Evolutionary conservation across 2,888 invertebrate genomes (phyloP), one percentile per base, ranked within the genome.

Genomic region (Nebria brevicollis): DNA sequence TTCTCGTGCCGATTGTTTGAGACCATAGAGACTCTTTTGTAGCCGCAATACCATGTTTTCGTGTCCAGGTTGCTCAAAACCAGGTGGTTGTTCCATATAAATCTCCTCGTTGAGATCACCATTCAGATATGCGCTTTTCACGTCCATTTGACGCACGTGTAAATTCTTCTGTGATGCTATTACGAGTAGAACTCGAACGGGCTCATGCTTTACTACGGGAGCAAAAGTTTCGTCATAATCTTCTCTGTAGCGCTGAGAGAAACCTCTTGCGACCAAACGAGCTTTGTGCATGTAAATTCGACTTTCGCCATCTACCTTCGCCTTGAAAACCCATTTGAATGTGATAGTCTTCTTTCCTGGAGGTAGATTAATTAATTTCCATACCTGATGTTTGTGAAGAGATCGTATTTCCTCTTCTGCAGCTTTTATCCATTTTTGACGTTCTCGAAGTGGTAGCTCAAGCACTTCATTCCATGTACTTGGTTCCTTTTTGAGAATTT

Each of bases 201-300:
- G 83, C 65, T 82, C 81, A 75, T 84, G 82, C 65, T 82, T 54
- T 8, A 83, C 83, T 64, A 85, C 84, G 11, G 84, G 85, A n/a
- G 84, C 81, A 82, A 83, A 85, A 13, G 85, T 85, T 77, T 86
- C 84, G 25, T 81, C 72, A 81, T 84, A 86, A 81, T 86, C 85
- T 34, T 83, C 72, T 42, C 83, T 83, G 81, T 68, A 73, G 66
- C 83, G 83, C 79, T 86, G 86, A 10, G 81, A 83, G 83, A 83
- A 85, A 25, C 85, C 85, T 81, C 83, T 83, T 43, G 84, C 85
- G 8, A 85, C 85, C 7, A 86, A 82, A 11, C 86, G 77, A 13
- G 72, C 77, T 73, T 77, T 77, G 43, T 43, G 25, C 13, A 15
- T 34, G 72, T 26, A 26, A 82, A 85, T 74, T 26, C 74, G 66